Evolutionary conservation across 1,140 invertebrate genomes (phyloP).

Genomic region (Tetramorium alpestre): DNA sequence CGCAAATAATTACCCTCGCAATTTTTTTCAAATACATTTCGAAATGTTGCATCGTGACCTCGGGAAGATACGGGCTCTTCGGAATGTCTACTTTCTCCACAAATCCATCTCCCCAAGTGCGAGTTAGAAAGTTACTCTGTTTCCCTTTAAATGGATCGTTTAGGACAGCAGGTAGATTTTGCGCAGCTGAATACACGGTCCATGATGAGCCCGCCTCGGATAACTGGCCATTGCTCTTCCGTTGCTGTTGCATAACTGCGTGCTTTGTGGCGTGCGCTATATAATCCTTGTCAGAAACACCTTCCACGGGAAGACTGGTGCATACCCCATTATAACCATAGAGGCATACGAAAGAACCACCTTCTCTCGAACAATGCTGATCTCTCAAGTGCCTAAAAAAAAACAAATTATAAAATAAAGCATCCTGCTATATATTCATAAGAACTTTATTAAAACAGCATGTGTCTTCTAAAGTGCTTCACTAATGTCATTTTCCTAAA

Average conservation of each 20-base stretch:
- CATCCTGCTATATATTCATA: background rate
- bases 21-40: conserved; percentile 94
- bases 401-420: conserved; percentile 58
- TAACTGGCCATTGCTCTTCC: conserved; percentile 81
- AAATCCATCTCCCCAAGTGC: conserved; percentile 98
- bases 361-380: conserved; percentile 94
- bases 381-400: conserved; percentile 91
- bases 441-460: background rate
- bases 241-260: conserved; percentile 89
- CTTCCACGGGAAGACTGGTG: conserved; percentile 94
- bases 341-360: conserved; percentile 94
- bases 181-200: conserved; percentile 93
- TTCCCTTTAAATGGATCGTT: conserved; percentile 97
- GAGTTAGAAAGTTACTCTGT: conserved; percentile 97
- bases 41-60: conserved; percentile 94
- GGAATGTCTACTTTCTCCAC: conserved; percentile 92
- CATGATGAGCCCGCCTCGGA: conserved; percentile 87
- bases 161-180: conserved; percentile 98
- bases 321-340: conserved; percentile 96
- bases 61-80: conserved; percentile 92
- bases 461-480: background rate
- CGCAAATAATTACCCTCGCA: conserved; percentile 76
- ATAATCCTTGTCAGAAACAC: conserved; percentile 95
- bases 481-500: background rate
- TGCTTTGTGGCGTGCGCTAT: conserved; percentile 94